These are phyloP conservation scores for Eupeodes corollae DNA, from an alignment of 1,140 invertebrate species.

Conservation along the genomic window DNA sequence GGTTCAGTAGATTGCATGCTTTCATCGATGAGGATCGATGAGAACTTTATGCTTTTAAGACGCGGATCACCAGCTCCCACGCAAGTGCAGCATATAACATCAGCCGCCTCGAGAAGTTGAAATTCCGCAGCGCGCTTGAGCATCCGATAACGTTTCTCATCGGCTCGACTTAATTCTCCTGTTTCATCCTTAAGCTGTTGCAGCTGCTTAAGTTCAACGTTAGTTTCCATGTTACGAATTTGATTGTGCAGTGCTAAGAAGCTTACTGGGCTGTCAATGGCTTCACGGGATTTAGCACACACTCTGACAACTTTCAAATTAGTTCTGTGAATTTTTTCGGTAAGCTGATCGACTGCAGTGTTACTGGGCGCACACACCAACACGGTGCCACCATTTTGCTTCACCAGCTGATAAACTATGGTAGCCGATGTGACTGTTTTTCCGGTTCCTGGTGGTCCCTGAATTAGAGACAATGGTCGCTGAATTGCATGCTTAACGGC, in stretches of 20 bases:
- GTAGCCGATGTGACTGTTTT: slow-evolving; percentile 99
- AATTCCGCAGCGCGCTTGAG: slow-evolving; percentile 88
- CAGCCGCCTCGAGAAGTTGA: slow-evolving; percentile 86
- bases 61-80: slow-evolving; percentile 95
- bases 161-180: slow-evolving; percentile 83
- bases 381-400: slow-evolving; percentile 87
- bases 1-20: slow-evolving; percentile 94
- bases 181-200: slow-evolving; percentile 97
- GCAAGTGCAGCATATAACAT: slow-evolving; percentile 98
- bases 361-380: slow-evolving; percentile 98
- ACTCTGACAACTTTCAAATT: slow-evolving; percentile 93
- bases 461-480: slow-evolving; percentile 91
- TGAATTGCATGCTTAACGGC: slow-evolving; percentile 98
- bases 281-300: slow-evolving; percentile 96
- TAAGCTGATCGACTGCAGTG: slow-evolving; percentile 97
- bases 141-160: slow-evolving; percentile 88
- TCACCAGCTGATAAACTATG: slow-evolving; percentile 95
- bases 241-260: slow-evolving; percentile 97
- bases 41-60: slow-evolving; percentile 83
- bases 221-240: slow-evolving; percentile 84
- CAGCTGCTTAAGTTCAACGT: slow-evolving; percentile 85
- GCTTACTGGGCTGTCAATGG: slow-evolving; percentile 94
- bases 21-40: slow-evolving; percentile 97
- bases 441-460: slow-evolving; percentile 82
- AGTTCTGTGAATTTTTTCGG: slow-evolving; percentile 96